phyloP scores from a whole-genome alignment of 2,797 vertebrate genomes.

The Furcifer pardalis region DNA sequence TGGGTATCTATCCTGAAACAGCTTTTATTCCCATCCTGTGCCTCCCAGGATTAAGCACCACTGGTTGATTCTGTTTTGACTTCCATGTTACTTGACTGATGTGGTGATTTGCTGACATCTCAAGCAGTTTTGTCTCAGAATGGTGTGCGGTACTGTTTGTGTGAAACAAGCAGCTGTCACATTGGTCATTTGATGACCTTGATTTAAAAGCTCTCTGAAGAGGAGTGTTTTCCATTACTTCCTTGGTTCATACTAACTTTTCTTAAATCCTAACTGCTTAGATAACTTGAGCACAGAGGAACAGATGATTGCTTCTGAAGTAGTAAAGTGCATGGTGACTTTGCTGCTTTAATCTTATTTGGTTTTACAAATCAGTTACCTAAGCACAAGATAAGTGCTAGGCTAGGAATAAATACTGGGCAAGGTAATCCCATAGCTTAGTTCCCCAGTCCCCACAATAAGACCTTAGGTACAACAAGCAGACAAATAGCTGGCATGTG shows the following conservation, averaged over 20 bases:
- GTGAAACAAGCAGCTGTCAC: not conserved
- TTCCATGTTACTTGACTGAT: not conserved
- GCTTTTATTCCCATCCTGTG: not conserved
- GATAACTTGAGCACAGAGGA: not conserved
- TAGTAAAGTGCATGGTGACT: not conserved
- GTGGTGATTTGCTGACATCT: not conserved
- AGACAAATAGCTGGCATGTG: not conserved
- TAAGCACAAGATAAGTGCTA: not conserved
- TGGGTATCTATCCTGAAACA: not conserved
- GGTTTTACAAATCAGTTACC: slow-evolving; percentile 8
- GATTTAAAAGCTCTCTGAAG: not conserved
- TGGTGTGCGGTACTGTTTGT: not conserved
- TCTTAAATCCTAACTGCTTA: not conserved
- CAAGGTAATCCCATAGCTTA: slow-evolving; percentile 4
- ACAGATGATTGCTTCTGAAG: not conserved
- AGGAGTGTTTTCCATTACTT: not conserved
- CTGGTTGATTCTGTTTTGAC: not conserved
- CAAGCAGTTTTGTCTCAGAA: not conserved
- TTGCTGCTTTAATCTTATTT: not conserved
- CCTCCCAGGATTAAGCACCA: not conserved
- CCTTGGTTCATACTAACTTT: not conserved
- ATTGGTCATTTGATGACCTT: not conserved
- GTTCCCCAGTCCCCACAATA: not conserved
- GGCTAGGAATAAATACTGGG: not conserved
- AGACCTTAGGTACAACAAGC: not conserved